Base-by-base conservation (phyloP, 2,888 invertebrate genomes). In the Philereme transversata region DNA sequence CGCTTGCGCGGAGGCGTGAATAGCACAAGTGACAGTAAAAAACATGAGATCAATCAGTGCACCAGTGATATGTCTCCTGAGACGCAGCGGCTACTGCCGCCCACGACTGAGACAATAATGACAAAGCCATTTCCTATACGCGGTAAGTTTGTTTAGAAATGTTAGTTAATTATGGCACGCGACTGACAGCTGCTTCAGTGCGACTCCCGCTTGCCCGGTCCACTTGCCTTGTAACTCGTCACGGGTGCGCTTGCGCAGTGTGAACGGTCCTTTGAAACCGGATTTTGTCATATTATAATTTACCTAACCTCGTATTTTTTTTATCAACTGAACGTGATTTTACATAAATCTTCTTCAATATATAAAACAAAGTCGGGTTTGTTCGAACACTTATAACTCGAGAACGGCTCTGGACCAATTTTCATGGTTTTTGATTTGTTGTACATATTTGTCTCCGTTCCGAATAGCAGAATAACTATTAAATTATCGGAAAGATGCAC, bases 111-210 rank as follows among this genome's bases (percentile, higher is more conserved):
- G 82, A 97, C 97, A 49, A 96, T 97, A 54, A 96, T 96, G 94
- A 97, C 97, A 47, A 97, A 97, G 92, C 97, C 97, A 63, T 97
- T 97, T 88, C 97, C 97, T 38, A 96, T 97, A 72, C 94, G 97
- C 93, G 96, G 96, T 96, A 92, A 82, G 68, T 77, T 66, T 61
- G 57, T 47, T 62, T 57, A 38, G 52, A 22, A 22, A 22, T 3
- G 33, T 22, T 62, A 60, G 56, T 50, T 55, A 57, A 52, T 53
- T 87, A 87, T 76, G 65, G 67, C 69, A 64, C 67, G 65, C 62
- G 64, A 57, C 61, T 59, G 71, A 76, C 80, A 82, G 81, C 79
- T 76, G 59, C 48, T 38, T 7, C 36, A 10, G 54, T 7, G 10
- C 22, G 49, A 50, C 40, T 60, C 50, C 43, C 51, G 54, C 51